Percentiles rank a stretch among this genome's conserved stretches.
These are phyloP conservation scores for Sinopyrophorus schimmeli DNA, from an alignment of 2,888 invertebrate genomes.

Conservation along the genomic window DNA sequence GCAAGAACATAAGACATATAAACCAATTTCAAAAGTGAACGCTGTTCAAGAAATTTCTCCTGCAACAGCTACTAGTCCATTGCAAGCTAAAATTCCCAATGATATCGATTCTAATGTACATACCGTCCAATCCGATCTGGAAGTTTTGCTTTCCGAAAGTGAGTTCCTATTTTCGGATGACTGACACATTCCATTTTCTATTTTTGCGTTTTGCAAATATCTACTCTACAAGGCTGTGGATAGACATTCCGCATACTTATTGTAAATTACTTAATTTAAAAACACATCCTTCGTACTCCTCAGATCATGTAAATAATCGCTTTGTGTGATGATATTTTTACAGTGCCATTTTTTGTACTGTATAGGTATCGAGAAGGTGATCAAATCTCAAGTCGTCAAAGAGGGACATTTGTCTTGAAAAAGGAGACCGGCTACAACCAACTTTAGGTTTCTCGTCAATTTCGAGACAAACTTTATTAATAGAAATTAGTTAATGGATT, in stretches of 20 bases:
- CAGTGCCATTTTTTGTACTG: constrained; percentile 44
- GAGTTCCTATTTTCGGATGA: constrained; percentile 61
- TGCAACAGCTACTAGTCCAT: constrained; percentile 38
- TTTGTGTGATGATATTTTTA: constrained; percentile 42
- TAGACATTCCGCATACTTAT: constrained; percentile 42
- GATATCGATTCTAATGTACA: constrained; percentile 62
- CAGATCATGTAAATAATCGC: constrained; percentile 36
- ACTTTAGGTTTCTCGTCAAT: too few species aligned
- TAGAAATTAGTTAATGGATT: too few species aligned
- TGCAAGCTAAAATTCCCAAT: constrained; percentile 39
- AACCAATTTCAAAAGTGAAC: constrained; percentile 45
- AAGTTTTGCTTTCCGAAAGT: constrained; percentile 63
- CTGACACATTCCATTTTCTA: constrained; percentile 45
- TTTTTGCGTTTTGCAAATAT: constrained; percentile 18
- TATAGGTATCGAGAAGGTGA: constrained; percentile 29
- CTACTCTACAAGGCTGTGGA: constrained; percentile 42
- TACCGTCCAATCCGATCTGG: constrained; percentile 65
- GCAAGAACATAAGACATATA: constrained; percentile 34
- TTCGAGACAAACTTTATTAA: too few species aligned
- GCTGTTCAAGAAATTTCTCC: constrained; percentile 46
- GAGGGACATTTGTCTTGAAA: too few species aligned
- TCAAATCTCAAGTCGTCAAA: too few species aligned
- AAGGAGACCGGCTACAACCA: too few species aligned
- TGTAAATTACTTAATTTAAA: constrained; percentile 32
- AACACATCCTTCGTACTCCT: constrained; percentile 27